Evolutionary conservation across 2,888 invertebrate species (phyloP).

Genomic region (Calameuta pallipes): DNA sequence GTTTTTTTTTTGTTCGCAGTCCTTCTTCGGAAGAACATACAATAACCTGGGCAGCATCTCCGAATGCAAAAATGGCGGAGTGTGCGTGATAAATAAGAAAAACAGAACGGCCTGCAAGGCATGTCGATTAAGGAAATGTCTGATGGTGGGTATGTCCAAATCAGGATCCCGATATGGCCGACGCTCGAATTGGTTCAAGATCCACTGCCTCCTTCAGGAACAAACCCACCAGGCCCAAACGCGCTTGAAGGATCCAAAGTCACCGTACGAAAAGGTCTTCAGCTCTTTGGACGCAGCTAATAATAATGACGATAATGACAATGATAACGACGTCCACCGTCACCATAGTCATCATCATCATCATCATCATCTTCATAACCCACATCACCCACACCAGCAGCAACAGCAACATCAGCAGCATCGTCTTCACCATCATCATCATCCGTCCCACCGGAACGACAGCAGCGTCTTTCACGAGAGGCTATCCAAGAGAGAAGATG

Average conservation of each 20-base stretch:
- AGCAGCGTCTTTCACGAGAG: constrained; percentile 39
- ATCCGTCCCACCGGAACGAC: constrained; percentile 10
- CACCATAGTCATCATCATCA: not conserved
- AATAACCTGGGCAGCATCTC: constrained; percentile 68
- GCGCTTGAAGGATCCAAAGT: constrained; percentile 54
- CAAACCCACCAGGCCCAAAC: constrained; percentile 62
- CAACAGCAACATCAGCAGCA: constrained; percentile 27
- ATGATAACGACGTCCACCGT: constrained; percentile 28
- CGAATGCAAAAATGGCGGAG: constrained; percentile 70
- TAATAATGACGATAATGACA: constrained; percentile 45
- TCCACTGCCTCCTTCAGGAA: constrained; percentile 71
- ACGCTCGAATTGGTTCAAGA: constrained; percentile 71
- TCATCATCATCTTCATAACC: not conserved
- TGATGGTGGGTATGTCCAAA: constrained; percentile 70
- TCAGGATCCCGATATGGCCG: constrained; percentile 70
- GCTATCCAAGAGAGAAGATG: constrained; percentile 45
- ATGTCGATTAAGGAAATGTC: constrained; percentile 69
- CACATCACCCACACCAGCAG: constrained; percentile 31
- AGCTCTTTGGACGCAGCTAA: constrained; percentile 57
- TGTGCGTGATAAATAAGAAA: constrained; percentile 70
- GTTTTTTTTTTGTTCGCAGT: constrained; percentile 51
- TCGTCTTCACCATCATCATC: constrained; percentile 18
- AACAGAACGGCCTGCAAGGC: constrained; percentile 71
- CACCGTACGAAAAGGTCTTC: constrained; percentile 54
- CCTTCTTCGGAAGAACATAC: constrained; percentile 70